Conservation (phyloP, 2,888 invertebrate genomes). For the Leucophenga maculata region DNA sequence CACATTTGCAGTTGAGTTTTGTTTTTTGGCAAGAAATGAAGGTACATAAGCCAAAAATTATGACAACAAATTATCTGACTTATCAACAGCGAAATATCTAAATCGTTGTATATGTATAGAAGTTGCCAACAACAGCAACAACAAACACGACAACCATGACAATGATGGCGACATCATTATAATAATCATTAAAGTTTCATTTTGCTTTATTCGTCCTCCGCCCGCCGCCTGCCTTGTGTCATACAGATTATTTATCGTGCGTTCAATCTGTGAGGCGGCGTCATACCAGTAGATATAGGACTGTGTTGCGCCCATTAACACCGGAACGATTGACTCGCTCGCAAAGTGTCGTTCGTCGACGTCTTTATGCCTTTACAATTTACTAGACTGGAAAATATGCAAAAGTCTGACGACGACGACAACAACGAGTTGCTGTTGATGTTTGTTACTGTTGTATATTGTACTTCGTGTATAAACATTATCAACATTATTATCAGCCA, state of each 20-base stretch:
- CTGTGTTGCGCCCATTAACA: not conserved
- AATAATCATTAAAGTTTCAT: constrained; percentile 2
- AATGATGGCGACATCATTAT: not conserved
- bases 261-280: no score
- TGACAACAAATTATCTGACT: no score
- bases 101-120: no score
- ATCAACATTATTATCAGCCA: no score
- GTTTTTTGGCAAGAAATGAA: no score
- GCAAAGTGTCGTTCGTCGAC: not conserved
- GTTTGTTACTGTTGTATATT: constrained; percentile 31
- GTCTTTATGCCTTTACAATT: constrained; percentile 8
- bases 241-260: no score
- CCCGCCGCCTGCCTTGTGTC: no score
- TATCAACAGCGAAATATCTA: no score
- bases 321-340: no score
- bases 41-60: no score
- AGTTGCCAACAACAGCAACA: constrained; percentile 8
- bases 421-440: constrained; percentile 40
- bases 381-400: constrained; percentile 26
- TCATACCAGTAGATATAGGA: not conserved
- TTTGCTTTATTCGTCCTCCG: no score
- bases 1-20: no score
- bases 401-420: constrained; percentile 27
- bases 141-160: not conserved
- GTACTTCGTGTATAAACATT: not conserved